Evolutionary conservation across 2,113 vertebrate genomes (phyloP).

Genomic region (Nerophis lumbriciformis): DNA sequence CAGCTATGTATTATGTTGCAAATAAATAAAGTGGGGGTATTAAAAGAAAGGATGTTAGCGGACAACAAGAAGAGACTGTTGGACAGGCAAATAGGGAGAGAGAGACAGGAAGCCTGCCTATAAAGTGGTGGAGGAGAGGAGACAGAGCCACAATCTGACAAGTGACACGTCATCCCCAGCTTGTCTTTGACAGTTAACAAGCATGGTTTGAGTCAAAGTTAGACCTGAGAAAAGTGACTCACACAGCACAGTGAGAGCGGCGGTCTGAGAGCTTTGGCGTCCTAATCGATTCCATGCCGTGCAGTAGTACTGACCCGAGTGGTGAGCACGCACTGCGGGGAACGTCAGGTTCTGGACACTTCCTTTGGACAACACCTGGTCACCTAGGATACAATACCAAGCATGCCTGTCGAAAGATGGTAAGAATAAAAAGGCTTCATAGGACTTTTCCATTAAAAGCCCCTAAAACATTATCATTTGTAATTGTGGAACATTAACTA

Average conservation of each 20-base stretch:
- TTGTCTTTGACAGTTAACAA: not conserved
- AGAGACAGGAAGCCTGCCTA: not conserved
- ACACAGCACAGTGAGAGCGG: conserved; percentile 68
- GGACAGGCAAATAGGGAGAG: conserved; percentile 1
- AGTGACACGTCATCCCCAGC: not conserved
- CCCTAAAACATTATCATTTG: not conserved
- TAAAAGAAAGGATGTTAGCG: not conserved
- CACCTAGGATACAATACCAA: conserved; percentile 64
- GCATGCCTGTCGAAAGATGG: conserved; percentile 46
- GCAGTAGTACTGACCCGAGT: conserved; percentile 72
- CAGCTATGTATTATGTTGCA: not conserved
- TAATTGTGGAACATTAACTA: not conserved
- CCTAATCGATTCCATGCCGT: conserved; percentile 61
- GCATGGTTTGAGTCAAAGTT: not conserved
- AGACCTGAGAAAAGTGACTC: conserved; percentile 36
- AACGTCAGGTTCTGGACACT: conserved; percentile 63
- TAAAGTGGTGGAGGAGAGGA: conserved; percentile 1
- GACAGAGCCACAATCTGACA: not conserved
- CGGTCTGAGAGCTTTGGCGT: conserved; percentile 53
- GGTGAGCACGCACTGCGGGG: conserved; percentile 55
- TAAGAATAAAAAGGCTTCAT: not conserved
- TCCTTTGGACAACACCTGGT: conserved; percentile 60
- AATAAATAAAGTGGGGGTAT: not conserved
- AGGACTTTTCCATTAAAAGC: not conserved
- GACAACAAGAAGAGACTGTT: not conserved